Percentiles rank a stretch among this genome's conserved stretches.
phyloP scores from a whole-genome alignment of 2,113 vertebrate species.

The Dromiciops gliroides region DNA sequence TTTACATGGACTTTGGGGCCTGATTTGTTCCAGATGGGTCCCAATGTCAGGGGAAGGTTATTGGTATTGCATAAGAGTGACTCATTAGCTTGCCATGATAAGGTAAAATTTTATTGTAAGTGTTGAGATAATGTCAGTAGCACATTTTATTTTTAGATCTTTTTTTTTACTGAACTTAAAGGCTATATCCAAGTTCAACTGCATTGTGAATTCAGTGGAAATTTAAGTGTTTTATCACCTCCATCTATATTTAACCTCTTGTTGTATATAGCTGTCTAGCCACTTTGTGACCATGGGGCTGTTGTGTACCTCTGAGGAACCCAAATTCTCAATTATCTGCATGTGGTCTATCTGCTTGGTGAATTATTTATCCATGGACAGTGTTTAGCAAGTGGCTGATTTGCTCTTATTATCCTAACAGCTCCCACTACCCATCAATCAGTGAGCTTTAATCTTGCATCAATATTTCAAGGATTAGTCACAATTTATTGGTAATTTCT shows the following conservation, averaged over 20 bases:
- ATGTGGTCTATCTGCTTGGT: conserved; percentile 5
- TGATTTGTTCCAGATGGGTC: neutral
- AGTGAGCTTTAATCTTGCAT: neutral
- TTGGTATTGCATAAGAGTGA: conserved; percentile 17
- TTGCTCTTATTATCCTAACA: conserved; percentile 19
- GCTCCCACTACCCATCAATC: neutral
- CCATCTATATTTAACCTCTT: neutral
- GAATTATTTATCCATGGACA: conserved; percentile 12
- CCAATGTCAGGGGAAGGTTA: neutral
- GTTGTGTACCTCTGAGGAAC: neutral
- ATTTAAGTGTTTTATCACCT: neutral
- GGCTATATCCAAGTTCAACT: conserved; percentile 41
- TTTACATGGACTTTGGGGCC: neutral
- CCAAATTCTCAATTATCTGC: neutral
- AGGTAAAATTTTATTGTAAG: conserved; percentile 51
- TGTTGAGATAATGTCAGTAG: conserved; percentile 3
- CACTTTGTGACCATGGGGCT: neutral
- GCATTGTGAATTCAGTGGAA: conserved; percentile 36
- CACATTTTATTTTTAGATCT: conserved; percentile 56
- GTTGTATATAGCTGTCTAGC: neutral
- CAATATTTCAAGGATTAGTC: neutral
- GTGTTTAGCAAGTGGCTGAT: neutral
- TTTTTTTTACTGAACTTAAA: conserved; percentile 35
- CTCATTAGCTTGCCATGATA: conserved; percentile 58
- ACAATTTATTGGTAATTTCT: neutral